Evolutionary conservation across 2,113 vertebrate species (phyloP).

Genomic region (Lipotes vexillifer): DNA sequence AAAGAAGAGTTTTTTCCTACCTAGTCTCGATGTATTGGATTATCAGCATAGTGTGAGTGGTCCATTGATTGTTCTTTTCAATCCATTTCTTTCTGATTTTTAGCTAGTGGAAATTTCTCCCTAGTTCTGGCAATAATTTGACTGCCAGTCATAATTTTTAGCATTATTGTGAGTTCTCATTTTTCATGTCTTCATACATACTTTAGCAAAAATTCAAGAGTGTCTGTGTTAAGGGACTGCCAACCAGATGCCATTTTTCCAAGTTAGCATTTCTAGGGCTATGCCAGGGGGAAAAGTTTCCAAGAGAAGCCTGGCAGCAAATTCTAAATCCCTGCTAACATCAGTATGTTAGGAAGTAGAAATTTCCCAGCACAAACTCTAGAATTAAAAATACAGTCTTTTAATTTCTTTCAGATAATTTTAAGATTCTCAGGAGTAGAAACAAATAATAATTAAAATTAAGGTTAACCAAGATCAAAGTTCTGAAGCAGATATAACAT

Average conservation of each 20-base stretch:
- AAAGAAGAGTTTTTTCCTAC: background rate
- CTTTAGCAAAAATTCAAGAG: constrained; percentile 42
- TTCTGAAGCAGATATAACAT: background rate
- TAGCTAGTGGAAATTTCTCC: background rate
- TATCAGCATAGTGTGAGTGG: background rate
- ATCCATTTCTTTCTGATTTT: background rate
- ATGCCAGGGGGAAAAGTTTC: constrained; percentile 14
- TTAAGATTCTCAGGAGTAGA: constrained; percentile 3
- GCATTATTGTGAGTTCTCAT: constrained; percentile 15
- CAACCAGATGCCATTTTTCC: constrained; percentile 49
- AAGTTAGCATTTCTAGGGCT: constrained; percentile 44
- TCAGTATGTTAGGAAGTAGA: background rate
- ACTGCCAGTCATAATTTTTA: constrained; percentile 13
- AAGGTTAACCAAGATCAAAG: background rate
- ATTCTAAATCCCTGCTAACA: constrained; percentile 26
- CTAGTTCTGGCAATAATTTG: constrained; percentile 14
- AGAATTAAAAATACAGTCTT: background rate
- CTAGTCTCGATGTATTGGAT: background rate
- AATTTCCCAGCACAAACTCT: background rate
- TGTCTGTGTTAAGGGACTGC: background rate
- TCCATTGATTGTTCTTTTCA: background rate
- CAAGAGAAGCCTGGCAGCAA: constrained; percentile 49
- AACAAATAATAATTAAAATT: constrained; percentile 3
- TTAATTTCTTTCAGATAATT: constrained; percentile 9
- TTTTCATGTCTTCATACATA: constrained; percentile 46